Percentiles rank a stretch among this genome's conserved stretches.
Conservation (phyloP, 2,113 vertebrate species). For the Diadophis punctatus region DNA sequence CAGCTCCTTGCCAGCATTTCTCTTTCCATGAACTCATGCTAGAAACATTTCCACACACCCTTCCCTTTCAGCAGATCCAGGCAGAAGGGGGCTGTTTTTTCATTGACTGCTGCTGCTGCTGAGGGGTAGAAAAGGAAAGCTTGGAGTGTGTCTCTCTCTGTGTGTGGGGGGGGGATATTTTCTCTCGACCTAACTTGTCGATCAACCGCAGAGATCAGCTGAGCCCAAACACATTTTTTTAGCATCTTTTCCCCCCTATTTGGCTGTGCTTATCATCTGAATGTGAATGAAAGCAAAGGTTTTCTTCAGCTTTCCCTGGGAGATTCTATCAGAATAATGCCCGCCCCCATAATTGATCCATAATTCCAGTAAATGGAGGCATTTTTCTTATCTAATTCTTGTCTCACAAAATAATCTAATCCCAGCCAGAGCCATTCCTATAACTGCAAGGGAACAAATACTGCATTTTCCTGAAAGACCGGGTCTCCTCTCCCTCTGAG, state of each 20-base stretch:
- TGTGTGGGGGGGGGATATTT: neutral
- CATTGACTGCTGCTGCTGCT: neutral
- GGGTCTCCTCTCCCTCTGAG: neutral
- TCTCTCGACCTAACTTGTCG: neutral
- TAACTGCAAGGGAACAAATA: neutral
- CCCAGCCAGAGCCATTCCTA: neutral
- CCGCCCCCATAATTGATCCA: neutral
- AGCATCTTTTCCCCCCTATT: neutral
- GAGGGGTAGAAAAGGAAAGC: neutral
- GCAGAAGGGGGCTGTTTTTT: neutral
- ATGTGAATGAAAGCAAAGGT: neutral
- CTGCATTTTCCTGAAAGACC: neutral
- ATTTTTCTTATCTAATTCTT: neutral
- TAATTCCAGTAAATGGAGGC: neutral
- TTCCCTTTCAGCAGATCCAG: neutral
- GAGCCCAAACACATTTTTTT: neutral
- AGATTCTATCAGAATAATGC: neutral
- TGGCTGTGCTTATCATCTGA: neutral
- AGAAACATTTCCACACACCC: slow-evolving; percentile 10
- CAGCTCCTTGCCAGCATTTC: neutral
- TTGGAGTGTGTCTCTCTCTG: neutral
- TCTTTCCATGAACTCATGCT: slow-evolving; percentile 23
- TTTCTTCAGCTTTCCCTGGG: neutral
- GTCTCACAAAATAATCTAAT: neutral
- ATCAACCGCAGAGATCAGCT: neutral